A percentile compares a stretch with the other conserved stretches of the same genome.
Evolutionary conservation across 1,140 invertebrate species (phyloP).

Genomic region (Lanistes nyassanus): DNA sequence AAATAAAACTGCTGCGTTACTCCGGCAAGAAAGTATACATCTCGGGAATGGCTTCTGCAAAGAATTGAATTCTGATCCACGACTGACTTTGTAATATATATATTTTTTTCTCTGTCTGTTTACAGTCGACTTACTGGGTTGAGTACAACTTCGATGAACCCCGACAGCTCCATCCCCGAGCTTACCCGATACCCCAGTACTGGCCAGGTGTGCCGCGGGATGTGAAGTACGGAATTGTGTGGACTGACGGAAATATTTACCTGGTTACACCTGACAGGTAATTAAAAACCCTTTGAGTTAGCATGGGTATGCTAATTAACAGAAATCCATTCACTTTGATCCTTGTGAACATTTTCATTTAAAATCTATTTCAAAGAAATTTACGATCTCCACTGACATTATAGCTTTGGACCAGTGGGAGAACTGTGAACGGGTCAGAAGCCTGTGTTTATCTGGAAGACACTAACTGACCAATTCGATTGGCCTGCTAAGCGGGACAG

Average conservation of each 20-base stretch:
- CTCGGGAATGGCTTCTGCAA: too few species aligned
- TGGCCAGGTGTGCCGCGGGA: conserved; percentile 2
- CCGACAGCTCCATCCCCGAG: background rate
- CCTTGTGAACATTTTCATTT: background rate
- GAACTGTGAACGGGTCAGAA: background rate
- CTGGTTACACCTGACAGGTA: conserved; percentile 11
- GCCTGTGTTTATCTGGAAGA: too few species aligned
- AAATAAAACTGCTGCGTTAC: too few species aligned
- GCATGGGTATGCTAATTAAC: background rate
- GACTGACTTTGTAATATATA: too few species aligned
- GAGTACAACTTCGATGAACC: conserved; percentile 23
- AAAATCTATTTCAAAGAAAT: background rate
- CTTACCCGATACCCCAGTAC: conserved; percentile 6
- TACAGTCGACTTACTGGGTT: conserved; percentile 3
- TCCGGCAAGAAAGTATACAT: too few species aligned
- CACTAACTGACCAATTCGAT: too few species aligned
- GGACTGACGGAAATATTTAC: conserved; percentile 12
- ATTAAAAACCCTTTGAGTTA: background rate
- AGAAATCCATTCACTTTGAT: too few species aligned
- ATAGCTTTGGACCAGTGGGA: background rate
- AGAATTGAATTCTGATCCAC: too few species aligned
- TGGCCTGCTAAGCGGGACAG: too few species aligned
- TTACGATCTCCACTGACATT: background rate
- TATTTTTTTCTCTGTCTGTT: too few species aligned
- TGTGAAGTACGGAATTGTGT: conserved; percentile 13